Percentiles rank a stretch among this genome's conserved stretches.
Evolutionary conservation across 2,113 vertebrate species (phyloP).

Genomic region (Rattus norvegicus): DNA sequence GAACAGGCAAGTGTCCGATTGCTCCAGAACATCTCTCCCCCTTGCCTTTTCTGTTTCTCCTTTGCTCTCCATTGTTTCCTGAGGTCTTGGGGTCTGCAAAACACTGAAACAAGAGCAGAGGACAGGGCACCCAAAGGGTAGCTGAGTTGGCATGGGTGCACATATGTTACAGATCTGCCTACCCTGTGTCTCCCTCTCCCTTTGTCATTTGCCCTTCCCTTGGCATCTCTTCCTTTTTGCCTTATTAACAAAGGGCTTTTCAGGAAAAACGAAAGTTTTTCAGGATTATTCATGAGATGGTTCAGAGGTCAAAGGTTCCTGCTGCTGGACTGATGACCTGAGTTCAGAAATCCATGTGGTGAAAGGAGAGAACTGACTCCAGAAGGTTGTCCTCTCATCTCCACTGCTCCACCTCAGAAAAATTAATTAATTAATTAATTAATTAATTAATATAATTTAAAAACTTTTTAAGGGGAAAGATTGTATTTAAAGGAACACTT

Average conservation of each 20-base stretch:
- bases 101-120: background rate
- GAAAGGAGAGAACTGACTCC: too few relatives aligned
- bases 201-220: background rate
- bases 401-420: too few relatives aligned
- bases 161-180: background rate
- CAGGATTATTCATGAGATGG: too few relatives aligned
- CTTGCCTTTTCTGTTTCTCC: background rate
- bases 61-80: background rate
- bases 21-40: background rate
- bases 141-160: background rate
- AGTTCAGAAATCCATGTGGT: background rate
- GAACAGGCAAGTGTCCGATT: background rate
- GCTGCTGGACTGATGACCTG: background rate
- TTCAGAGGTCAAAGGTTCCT: background rate
- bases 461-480: background rate
- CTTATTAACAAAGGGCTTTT: background rate
- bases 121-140: background rate
- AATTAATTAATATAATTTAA: background rate
- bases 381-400: background rate
- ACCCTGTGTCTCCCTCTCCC: background rate
- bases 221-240: background rate
- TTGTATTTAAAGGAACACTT: background rate
- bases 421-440: too few relatives aligned
- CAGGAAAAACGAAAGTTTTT: background rate
- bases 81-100: background rate